phyloP scores from a whole-genome alignment of 2,888 invertebrate species.

The Mylabris sibirica region DNA sequence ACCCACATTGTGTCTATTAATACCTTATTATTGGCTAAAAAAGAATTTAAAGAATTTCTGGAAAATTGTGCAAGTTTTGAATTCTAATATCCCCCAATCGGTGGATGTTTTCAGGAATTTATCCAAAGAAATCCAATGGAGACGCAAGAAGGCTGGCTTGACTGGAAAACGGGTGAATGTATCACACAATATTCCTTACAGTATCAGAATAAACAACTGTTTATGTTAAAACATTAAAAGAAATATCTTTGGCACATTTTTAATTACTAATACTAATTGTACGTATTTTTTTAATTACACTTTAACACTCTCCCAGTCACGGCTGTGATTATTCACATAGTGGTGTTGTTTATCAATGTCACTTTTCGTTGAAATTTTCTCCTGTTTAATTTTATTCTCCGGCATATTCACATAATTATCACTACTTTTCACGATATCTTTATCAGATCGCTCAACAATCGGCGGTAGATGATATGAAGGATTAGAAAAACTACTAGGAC shows the following conservation, averaged over 20 bases:
- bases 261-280: neutral
- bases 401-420: constrained; percentile 67
- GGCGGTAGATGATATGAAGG: constrained; percentile 56
- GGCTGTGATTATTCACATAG: constrained; percentile 54
- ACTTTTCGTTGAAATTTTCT: constrained; percentile 33
- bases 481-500: constrained; percentile 55
- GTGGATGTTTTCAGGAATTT: constrained; percentile 48
- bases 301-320: constrained; percentile 52
- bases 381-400: constrained; percentile 59
- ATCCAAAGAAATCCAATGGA: constrained; percentile 17
- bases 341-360: constrained; percentile 39
- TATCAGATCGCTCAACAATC: constrained; percentile 33
- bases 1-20: constrained; percentile 53
- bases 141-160: neutral
- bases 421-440: constrained; percentile 49
- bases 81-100: constrained; percentile 52
- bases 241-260: neutral
- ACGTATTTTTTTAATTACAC: constrained; percentile 19
- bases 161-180: neutral
- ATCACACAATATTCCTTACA: neutral
- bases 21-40: constrained; percentile 57
- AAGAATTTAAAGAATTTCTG: constrained; percentile 59
- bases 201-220: constrained; percentile 1
- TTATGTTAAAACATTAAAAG: neutral
- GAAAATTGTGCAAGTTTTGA: constrained; percentile 56